Percentiles rank a stretch among this genome's conserved stretches.
Evolutionary conservation across 1,140 invertebrate genomes (phyloP).

Genomic region (Myzus persicae): DNA sequence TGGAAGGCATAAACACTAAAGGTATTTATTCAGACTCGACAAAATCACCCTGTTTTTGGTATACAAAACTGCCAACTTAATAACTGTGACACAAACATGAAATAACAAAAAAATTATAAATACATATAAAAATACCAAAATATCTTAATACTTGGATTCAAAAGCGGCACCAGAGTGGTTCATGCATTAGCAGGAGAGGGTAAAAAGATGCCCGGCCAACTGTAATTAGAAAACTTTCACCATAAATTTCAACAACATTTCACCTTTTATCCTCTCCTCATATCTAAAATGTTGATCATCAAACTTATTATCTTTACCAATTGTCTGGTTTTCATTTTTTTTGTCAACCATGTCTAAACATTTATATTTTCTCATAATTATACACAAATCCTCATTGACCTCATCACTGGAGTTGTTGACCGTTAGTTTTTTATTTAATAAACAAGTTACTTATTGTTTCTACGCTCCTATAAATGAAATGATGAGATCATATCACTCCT

Average conservation of each 20-base stretch:
- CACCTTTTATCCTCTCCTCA: neutral
- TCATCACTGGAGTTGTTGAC: neutral
- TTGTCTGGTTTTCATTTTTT: neutral
- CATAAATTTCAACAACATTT: slow-evolving; percentile 41
- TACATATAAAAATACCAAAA: neutral
- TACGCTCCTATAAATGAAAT: neutral
- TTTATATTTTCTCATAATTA: neutral
- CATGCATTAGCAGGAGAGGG: neutral
- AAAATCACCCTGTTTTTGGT: neutral
- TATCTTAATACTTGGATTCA: neutral
- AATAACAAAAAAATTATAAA: neutral
- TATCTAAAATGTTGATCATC: neutral
- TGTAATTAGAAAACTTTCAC: slow-evolving; percentile 52
- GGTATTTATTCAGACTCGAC: neutral
- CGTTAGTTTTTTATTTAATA: neutral
- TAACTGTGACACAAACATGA: too few species aligned
- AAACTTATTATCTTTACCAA: slow-evolving; percentile 43
- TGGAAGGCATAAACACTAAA: neutral
- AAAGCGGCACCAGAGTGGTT: too few species aligned
- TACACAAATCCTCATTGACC: neutral
- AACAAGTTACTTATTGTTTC: neutral
- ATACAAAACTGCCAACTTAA: neutral
- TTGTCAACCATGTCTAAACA: neutral
- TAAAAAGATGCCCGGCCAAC: neutral
- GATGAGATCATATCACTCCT: neutral